Evolutionary conservation across 30 jellyfish, hydroid and myxozoan genomes (phyloP).

Genomic region (Hydractinia echinata): DNA sequence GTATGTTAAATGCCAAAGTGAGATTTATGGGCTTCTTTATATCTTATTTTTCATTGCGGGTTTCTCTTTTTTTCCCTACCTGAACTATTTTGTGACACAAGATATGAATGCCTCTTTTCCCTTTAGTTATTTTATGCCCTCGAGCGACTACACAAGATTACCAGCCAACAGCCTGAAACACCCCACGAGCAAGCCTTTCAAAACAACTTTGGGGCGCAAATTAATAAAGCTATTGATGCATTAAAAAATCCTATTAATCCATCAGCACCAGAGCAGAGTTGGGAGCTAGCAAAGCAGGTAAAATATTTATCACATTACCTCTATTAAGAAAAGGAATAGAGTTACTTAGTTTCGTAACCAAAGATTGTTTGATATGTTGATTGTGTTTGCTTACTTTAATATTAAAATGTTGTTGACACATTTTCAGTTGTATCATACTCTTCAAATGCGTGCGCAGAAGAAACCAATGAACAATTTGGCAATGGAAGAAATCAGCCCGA

Average conservation of each 20-base stretch:
- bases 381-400: background rate
- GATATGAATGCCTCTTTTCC: background rate
- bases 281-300: conserved; percentile 88
- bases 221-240: conserved; percentile 64
- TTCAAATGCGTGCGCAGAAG: conserved; percentile 75
- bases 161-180: conserved; percentile 93
- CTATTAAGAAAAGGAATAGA: background rate
- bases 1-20: no score
- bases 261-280: conserved; percentile 65
- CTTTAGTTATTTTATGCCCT: conserved; percentile 80
- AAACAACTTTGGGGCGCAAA: conserved; percentile 48
- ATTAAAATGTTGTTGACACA: background rate
- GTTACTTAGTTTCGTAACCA: background rate
- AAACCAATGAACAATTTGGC: conserved; percentile 63
- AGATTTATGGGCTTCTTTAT: no score
- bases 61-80: no score
- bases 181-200: conserved; percentile 94
- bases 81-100: background rate
- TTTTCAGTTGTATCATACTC: conserved; percentile 56
- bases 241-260: conserved; percentile 84
- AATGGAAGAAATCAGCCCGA: conserved; percentile 93
- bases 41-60: no score
- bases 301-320: background rate
- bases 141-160: conserved; percentile 86
- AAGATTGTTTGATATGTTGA: background rate